Base-by-base conservation (phyloP, 2,797 vertebrate species). In the Acanthopagrus latus region DNA sequence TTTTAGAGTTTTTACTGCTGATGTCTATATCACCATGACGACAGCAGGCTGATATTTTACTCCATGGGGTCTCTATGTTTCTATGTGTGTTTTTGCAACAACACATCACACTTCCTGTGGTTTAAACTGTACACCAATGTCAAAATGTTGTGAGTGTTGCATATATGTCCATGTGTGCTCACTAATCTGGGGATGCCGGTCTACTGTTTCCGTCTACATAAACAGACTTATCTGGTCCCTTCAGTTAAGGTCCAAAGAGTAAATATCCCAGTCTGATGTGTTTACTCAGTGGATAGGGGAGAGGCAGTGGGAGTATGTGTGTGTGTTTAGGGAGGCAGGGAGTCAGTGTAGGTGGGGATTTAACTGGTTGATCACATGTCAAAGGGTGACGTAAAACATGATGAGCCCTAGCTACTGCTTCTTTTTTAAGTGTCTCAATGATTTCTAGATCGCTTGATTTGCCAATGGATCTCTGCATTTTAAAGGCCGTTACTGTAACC, bases 1-100 rank as follows among this genome's bases (percentile, higher is more conserved):
- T 84, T 90, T 77, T 54, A 21, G 46, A 74, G 47, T 70, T 89
- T 80, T 67, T 60, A 69, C 67, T 12, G 48, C 80, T 78, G 76
- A 90, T 90, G 83, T 91, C 83, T 90, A 29, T 65, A 85, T 92
- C 81, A 76, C 88, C 86, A 89, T 90, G 91, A 90, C 83, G 62
- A 93, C 85, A 82, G 77, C 66, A 25, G 80, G 79, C 55, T 77
- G 67, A 75, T 74, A 43, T 80, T 84, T 71, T 41, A 60, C 56
- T 81, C 16, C n/a, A 58, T 17, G 14, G 74, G 46, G 33, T 58
- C 16, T 62, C 41, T 1, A 3, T 7, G 16, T 51, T 23, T 62
- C 16, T 27, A 1, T 27, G 25, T 38, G 59, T 48, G 56, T 17
- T 77, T 74, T 23, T 59, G 29, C 54, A 69, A 38, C 7, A 38